These are phyloP conservation scores for fruit fly (Drosophila melanogaster) DNA, from an alignment of 1,140 invertebrate species.

Conservation along the genomic window DNA sequence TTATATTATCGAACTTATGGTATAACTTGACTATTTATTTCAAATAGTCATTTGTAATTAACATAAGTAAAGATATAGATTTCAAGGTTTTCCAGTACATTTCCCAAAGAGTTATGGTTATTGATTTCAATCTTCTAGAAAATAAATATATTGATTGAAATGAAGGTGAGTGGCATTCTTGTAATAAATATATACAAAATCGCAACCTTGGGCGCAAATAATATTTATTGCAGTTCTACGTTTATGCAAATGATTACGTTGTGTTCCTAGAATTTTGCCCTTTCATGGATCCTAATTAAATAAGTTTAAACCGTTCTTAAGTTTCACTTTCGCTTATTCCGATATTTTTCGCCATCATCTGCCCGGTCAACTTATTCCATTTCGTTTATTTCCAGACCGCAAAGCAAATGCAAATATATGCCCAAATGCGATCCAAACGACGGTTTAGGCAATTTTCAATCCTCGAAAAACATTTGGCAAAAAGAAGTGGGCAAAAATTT, in stretches of 20 bases:
- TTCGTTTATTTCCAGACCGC: slow-evolving; percentile 1
- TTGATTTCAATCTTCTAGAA: not conserved
- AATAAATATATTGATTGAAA: not conserved
- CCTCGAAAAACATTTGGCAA: slow-evolving; percentile 56
- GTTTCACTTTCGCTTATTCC: slow-evolving; percentile 25
- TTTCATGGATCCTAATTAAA: not conserved
- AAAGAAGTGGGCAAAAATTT: slow-evolving; percentile 58
- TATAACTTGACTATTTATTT: too few relatives aligned
- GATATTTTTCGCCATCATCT: slow-evolving; percentile 5
- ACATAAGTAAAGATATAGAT: too few relatives aligned
- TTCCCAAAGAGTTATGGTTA: not conserved
- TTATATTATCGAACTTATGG: too few relatives aligned
- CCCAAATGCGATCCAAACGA: slow-evolving; percentile 18
- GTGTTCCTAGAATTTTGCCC: not conserved
- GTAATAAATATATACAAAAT: too few relatives aligned
- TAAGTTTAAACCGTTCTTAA: not conserved
- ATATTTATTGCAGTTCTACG: not conserved
- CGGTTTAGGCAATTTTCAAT: slow-evolving; percentile 20
- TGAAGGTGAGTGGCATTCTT: not conserved
- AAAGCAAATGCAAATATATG: slow-evolving; percentile 35
- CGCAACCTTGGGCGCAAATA: not conserved
- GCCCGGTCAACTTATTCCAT: slow-evolving; percentile 7
- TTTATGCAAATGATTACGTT: not conserved
- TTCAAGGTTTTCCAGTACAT: not conserved
- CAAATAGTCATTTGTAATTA: too few relatives aligned